A percentile compares a stretch with the other conserved stretches of the same genome.
These are phyloP conservation scores for Xylocampa areola DNA, from an alignment of 2,888 invertebrate genomes.

Conservation along the genomic window DNA sequence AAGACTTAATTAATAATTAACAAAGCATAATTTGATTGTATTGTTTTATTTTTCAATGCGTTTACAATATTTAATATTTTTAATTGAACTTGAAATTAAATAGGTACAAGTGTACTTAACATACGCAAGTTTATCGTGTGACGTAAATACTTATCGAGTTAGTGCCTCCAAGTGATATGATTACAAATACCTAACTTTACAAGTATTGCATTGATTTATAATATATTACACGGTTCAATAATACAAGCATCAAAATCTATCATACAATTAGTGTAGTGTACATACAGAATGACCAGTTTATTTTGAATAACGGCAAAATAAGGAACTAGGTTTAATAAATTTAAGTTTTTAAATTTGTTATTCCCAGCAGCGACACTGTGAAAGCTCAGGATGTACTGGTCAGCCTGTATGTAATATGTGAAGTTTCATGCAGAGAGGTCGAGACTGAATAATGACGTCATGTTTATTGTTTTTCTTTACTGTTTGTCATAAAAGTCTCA, in stretches of 20 bases:
- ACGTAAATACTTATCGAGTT: constrained; percentile 74
- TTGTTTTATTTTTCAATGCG: constrained; percentile 80
- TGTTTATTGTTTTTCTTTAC: constrained; percentile 17
- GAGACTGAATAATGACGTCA: constrained; percentile 18
- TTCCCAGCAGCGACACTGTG: no score
- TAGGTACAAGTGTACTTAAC: constrained; percentile 77
- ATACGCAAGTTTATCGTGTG: constrained; percentile 72
- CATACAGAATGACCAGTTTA: no score
- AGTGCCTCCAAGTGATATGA: constrained; percentile 81
- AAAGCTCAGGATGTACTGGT: no score
- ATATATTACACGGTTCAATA: constrained; percentile 53
- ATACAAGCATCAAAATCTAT: constrained; percentile 29
- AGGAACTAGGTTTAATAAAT: no score
- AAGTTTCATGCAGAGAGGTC: constrained; percentile 42
- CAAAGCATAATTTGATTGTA: constrained; percentile 67
- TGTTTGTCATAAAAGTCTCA: constrained; percentile 44
- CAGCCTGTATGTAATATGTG: constrained; percentile 1
- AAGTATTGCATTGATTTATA: constrained; percentile 62
- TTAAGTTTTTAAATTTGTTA: no score
- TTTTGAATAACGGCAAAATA: no score
- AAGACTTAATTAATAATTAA: constrained; percentile 53
- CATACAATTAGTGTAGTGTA: constrained; percentile 29
- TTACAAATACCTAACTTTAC: constrained; percentile 63
- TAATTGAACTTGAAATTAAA: constrained; percentile 75
- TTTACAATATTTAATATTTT: constrained; percentile 79